Base-by-base conservation (phyloP, 1,140 invertebrate species). In the Microplitis demolitor region DNA sequence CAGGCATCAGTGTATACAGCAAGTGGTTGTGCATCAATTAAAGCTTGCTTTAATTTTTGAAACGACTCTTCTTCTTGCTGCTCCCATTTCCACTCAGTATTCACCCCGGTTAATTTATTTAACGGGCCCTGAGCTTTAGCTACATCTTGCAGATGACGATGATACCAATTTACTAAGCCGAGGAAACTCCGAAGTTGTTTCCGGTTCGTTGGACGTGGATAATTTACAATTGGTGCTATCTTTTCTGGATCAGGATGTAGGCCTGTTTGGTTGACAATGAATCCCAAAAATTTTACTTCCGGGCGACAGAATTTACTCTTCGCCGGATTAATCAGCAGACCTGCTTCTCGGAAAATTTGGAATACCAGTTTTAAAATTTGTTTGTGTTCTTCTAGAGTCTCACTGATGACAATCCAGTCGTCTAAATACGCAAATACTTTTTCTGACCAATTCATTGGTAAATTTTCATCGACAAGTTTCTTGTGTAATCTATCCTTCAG, bases 381-480 rank as follows among this genome's bases (percentile, higher is more conserved):
- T 14, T 62, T 50, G 51, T 73, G 64, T n/a, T 73, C 37, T 31
- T 73, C 71, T 16, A 61, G 35, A 51, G 8, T 62, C 14, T 73
- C 37, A 3, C 45, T 67, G 34, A 68, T 58, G 2, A 73, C 56
- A 0, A 73, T 64, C 33, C 66, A 68, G 33, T 73, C 66, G 35
- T 73, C 60, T 35, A 73, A 35, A 56, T 73, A 73, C 2, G 61
- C 66, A 45, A 62, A 73, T 0, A 35, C n/a, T 13, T 73, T 24
- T 24, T 24, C 24, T 2, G 2, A n/a, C n/a, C 45, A 50, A 9
- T 1, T 50, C 13, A 9, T 50, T 1, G 13, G 2, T 2, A 50
- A 9, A 9, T 50, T 50, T 50, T 50, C 1, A 9, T 50, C 45
- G 1, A 13, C 6, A n/a, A n/a, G n/a, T 9, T 50, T 9, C 6